Base-by-base conservation (phyloP, 2,113 vertebrate genomes). In the Gasterosteus aculeatus region DNA sequence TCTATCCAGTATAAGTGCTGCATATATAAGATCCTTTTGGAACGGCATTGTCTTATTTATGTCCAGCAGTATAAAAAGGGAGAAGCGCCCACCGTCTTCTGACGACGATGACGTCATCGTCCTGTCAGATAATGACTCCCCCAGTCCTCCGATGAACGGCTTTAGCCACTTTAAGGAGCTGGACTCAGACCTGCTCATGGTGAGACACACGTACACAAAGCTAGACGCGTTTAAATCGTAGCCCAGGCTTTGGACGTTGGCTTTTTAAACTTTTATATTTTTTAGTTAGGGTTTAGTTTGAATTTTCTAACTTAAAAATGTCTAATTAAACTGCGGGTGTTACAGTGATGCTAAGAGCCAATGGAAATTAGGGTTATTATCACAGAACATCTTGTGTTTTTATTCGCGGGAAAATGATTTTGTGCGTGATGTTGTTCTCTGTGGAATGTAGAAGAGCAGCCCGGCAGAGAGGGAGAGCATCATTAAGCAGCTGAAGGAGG, bases 401-500 rank as follows among this genome's bases (percentile, higher is more conserved):
- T 16, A 56, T 11, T 22, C 9, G 22, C 22, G 5, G n/a, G 10
- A 26, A 22, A 6, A 53, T n/a, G n/a, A 26, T 54, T 54, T 54
- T 26, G 22, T 54, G 53, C 29, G 22, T 54, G 53, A 77, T 51
- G 57, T 70, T 86, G 2, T 87, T 58, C 47, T 85, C 53, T 79
- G 54, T 64, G 19, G 72, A 12, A 56, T 75, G 59, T 86, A 98
- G 97, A 97, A 95, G 78, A 97, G 96, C 88, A 97, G 95, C 73
- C 95, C 96, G 0, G 95, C 94, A 51, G 96, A 98, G 72, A 92
- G 97, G 38, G 96, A 96, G 80, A 89, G 88, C 7, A 94, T 98
- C 91, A 98, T 99, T 54, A 96, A 96, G 83, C 96, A 96, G 61
- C 94, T 99, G 46, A 97, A 96, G 82, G 96, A 98, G 78, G 97